Percentiles rank a stretch among this genome's conserved stretches.
phyloP scores from a whole-genome alignment of 2,113 vertebrate genomes.

The Prochilodus magdalenae region DNA sequence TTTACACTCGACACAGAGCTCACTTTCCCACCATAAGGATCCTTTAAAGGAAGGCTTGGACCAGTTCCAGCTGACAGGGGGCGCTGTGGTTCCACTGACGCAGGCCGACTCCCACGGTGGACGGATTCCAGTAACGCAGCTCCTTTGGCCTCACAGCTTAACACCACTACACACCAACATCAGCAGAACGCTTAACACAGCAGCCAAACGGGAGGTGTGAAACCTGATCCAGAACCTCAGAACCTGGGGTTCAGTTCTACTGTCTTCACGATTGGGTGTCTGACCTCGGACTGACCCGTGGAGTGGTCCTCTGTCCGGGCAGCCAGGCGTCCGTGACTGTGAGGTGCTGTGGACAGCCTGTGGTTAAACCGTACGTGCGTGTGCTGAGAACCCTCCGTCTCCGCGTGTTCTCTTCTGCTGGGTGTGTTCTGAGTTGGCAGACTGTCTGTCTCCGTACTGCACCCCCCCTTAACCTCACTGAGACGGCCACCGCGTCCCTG shows the following conservation, averaged over 20 bases:
- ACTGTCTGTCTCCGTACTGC: background rate
- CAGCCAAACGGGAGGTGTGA: background rate
- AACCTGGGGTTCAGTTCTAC: background rate
- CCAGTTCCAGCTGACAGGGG: constrained; percentile 21
- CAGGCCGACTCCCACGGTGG: background rate
- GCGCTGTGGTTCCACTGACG: constrained; percentile 35
- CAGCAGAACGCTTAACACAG: background rate
- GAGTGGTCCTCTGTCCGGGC: no score
- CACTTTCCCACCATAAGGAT: no score
- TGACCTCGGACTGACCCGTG: no score
- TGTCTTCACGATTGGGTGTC: background rate
- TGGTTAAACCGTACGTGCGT: background rate
- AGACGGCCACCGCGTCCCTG: background rate
- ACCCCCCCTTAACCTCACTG: constrained; percentile 6
- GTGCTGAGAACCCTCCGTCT: background rate
- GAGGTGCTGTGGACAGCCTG: background rate
- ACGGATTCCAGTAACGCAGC: background rate
- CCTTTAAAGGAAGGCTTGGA: background rate
- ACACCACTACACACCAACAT: background rate
- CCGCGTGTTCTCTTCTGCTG: background rate
- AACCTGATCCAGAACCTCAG: background rate
- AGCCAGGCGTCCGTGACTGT: background rate
- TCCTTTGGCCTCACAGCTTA: background rate
- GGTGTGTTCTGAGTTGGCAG: background rate
- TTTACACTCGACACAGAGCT: no score